Evolutionary conservation across 2,888 invertebrate genomes (phyloP), one percentile per base, ranked within the genome.

Genomic region (Drosophila acutilabella): DNA sequence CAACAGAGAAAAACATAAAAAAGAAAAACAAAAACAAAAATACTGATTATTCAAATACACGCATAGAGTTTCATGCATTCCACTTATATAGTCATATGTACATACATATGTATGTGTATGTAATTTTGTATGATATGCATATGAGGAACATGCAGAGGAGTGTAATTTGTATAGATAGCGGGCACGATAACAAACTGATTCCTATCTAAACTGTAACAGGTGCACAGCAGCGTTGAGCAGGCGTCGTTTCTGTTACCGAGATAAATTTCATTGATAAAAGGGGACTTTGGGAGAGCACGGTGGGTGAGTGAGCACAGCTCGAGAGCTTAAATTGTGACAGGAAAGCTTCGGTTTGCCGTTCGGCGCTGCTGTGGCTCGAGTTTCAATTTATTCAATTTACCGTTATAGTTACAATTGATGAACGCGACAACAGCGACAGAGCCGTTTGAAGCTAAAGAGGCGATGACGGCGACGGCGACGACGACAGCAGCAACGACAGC

Each of bases 351-450:
- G 64, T 20, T 58, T 48, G 70, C 48, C 52, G 33, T 23, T 66
- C 53, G 71, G 57, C 56, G 42, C 23, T 38, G 41, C 36, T 33
- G 54, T 67, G 69, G 62, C 74, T 82, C 68, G 57, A 67, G 69
- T 81, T 85, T 81, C 88, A 88, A 89, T 86, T 88, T 81, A 81
- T 89, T 89, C 72, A 88, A 86, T 89, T 86, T 86, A 89, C 88
- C 89, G 89, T 74, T 89, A 89, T 78, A 78, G 69, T 60, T 70
- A 70, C 85, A 84, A 81, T 85, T 81, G 85, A 87, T 81, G 87
- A 79, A 54, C 33, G 58, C 59, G 45, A 65, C 65, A 44, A 42
- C 57, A 42, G 57, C 62, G 59, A 42, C 52, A 5, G 45, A 48
- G 20, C 30, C 30, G 30, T 26, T 7, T 26, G 7, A 26, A 26